A percentile compares a stretch with the other conserved stretches of the same genome.
These are phyloP conservation scores for Chelonoidis abingdonii DNA, from an alignment of 2,113 vertebrate species.

Conservation along the genomic window DNA sequence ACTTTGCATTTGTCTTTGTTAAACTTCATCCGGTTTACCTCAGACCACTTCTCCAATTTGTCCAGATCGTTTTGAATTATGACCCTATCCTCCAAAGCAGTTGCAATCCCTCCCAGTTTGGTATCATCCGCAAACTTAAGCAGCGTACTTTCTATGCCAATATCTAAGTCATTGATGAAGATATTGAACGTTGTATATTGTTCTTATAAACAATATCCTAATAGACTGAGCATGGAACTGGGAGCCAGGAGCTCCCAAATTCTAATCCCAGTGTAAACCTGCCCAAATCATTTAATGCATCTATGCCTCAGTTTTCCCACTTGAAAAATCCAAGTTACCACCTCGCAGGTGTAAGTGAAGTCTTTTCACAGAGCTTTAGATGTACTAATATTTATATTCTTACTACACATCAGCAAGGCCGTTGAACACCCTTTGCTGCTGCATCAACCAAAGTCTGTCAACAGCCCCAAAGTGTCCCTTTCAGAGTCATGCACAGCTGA, in stretches of 20 bases:
- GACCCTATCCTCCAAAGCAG: too few relatives aligned
- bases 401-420: background rate
- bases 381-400: background rate
- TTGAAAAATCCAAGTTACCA: background rate
- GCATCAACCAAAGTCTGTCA: too few relatives aligned
- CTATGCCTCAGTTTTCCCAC: background rate
- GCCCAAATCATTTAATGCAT: background rate
- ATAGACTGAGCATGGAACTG: background rate
- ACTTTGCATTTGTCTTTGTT: too few relatives aligned
- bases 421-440: too few relatives aligned
- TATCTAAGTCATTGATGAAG: too few relatives aligned
- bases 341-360: background rate
- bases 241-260: background rate
- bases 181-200: too few relatives aligned
- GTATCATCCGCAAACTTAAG: too few relatives aligned
- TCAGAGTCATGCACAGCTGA: background rate
- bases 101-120: too few relatives aligned
- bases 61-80: too few relatives aligned
- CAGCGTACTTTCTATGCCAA: too few relatives aligned
- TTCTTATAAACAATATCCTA: background rate
- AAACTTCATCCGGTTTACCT: too few relatives aligned
- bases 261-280: background rate
- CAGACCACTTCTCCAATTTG: too few relatives aligned
- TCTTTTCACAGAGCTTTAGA: background rate
- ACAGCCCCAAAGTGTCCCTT: background rate